Evolutionary conservation across 1,140 invertebrate species (phyloP).

Genomic region (Parapsyche elsis): DNA sequence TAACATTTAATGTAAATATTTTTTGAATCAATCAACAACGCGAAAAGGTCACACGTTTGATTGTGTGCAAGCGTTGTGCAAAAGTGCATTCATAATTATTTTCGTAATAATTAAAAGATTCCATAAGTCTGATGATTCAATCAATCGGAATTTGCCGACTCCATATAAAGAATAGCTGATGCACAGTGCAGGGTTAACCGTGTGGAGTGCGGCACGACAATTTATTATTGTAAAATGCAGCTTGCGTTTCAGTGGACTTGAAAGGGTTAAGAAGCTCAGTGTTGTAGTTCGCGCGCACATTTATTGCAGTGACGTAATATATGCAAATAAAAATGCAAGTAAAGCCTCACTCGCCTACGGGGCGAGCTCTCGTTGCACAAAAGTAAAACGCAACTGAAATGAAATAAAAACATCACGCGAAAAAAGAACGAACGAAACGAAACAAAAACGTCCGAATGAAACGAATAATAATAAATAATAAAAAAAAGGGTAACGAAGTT

Average conservation of each 20-base stretch:
- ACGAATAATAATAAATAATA: no score
- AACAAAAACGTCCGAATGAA: constrained; percentile 6
- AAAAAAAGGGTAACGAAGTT: constrained; percentile 10
- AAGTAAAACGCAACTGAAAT: neutral
- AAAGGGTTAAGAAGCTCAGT: neutral
- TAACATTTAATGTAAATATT: no score
- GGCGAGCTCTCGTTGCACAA: neutral
- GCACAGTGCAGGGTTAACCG: no score
- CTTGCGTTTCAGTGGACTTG: neutral
- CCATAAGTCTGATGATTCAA: neutral
- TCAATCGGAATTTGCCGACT: neutral
- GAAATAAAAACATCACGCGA: neutral
- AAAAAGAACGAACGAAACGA: neutral
- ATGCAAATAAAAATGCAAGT: constrained; percentile 43
- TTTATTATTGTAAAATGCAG: no score
- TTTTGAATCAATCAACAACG: no score
- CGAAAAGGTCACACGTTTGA: neutral
- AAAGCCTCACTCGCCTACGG: constrained; percentile 11
- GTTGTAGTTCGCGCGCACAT: neutral
- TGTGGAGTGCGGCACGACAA: neutral
- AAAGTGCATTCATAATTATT: neutral
- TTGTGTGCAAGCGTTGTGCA: neutral
- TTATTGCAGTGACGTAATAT: constrained; percentile 15
- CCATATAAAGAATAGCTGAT: no score
- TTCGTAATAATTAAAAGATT: constrained; percentile 9